Percentiles rank a stretch among this genome's conserved stretches.
Conservation (phyloP, 2,113 vertebrate species). For the Gila orcuttii region DNA sequence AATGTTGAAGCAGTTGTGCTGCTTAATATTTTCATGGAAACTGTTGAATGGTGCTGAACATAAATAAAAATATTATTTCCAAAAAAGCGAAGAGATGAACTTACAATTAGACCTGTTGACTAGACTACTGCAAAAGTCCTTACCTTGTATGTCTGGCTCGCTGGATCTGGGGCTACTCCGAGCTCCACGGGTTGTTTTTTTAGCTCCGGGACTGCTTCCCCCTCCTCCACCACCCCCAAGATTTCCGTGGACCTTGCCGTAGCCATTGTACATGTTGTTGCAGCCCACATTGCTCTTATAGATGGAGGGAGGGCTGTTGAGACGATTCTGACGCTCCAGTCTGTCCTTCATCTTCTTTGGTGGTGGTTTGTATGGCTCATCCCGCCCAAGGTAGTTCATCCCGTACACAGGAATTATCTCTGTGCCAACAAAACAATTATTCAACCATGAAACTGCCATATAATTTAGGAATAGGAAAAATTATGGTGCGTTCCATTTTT, state of each 20-base stretch:
- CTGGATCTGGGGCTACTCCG: conserved; percentile 83
- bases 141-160: conserved; percentile 83
- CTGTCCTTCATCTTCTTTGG: conserved; percentile 92
- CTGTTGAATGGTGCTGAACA: too few species aligned
- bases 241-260: conserved; percentile 65
- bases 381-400: conserved; percentile 92
- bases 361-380: conserved; percentile 94
- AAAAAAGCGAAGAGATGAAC: too few species aligned
- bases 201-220: conserved; percentile 66
- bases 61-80: too few species aligned
- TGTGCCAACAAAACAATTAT: conserved; percentile 55
- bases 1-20: too few species aligned
- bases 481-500: too few species aligned
- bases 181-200: conserved; percentile 78
- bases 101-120: not conserved
- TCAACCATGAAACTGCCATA: not conserved
- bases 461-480: not conserved
- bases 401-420: conserved; percentile 96
- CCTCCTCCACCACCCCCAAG: conserved; percentile 68
- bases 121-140: not conserved
- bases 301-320: conserved; percentile 90
- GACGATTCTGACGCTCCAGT: conserved; percentile 91
- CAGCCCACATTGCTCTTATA: conserved; percentile 86
- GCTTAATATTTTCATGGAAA: too few species aligned
- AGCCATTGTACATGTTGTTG: conserved; percentile 85